phyloP scores from a whole-genome alignment of 2,888 invertebrate species.

The Phengaris arion region DNA sequence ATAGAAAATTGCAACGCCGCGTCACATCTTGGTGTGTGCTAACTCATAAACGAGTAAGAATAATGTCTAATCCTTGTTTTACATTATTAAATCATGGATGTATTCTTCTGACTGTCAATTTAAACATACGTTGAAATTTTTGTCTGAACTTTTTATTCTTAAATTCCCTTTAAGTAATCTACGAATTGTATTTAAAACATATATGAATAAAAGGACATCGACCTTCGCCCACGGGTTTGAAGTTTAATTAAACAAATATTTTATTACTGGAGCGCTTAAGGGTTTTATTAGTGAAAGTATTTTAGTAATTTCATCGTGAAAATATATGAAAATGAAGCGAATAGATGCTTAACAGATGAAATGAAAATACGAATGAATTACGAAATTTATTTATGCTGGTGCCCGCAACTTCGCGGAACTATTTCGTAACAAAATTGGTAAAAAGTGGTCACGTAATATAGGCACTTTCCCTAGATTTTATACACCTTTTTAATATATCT shows the following conservation, averaged over 20 bases:
- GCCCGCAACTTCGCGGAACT: too few relatives aligned
- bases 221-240: constrained; percentile 2
- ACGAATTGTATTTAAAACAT: too few relatives aligned
- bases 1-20: too few relatives aligned
- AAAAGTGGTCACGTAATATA: too few relatives aligned
- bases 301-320: constrained; percentile 10
- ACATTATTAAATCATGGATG: too few relatives aligned
- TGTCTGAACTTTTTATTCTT: not conserved
- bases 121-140: not conserved
- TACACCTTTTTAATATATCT: too few relatives aligned
- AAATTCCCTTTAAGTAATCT: not conserved
- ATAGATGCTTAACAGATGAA: constrained; percentile 1
- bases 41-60: too few relatives aligned
- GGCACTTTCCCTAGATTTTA: too few relatives aligned
- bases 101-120: too few relatives aligned
- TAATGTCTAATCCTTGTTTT: too few relatives aligned
- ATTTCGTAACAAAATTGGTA: too few relatives aligned
- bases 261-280: not conserved
- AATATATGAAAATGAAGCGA: constrained; percentile 6
- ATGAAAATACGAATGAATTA: not conserved
- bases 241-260: constrained; percentile 27
- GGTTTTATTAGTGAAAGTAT: constrained; percentile 21
- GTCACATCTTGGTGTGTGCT: too few relatives aligned
- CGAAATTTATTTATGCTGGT: not conserved
- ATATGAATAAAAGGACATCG: not conserved